A percentile compares a stretch with the other conserved stretches of the same genome.
These are phyloP conservation scores for Acrobasis consociella DNA, from an alignment of 2,888 invertebrate species.

Conservation along the genomic window DNA sequence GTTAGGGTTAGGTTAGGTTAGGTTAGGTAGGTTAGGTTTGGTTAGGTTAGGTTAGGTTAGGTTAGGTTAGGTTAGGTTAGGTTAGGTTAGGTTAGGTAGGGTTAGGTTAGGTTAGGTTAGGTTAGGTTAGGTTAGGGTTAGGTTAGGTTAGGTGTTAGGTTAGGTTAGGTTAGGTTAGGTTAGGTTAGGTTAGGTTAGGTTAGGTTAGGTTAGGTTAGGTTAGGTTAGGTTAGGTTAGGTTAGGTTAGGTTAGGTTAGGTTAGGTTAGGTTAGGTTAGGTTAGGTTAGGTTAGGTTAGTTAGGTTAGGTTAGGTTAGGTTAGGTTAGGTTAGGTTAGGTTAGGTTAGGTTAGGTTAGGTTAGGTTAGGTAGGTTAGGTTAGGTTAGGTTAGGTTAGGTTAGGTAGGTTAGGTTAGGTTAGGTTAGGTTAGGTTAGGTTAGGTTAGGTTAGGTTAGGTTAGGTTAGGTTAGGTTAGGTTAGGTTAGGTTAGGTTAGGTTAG, in stretches of 20 bases:
- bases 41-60: slow-evolving; percentile 19
- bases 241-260: slow-evolving; percentile 11
- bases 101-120: slow-evolving; percentile 19
- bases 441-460: slow-evolving; percentile 17
- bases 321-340: slow-evolving; percentile 12
- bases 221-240: neutral
- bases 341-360: slow-evolving; percentile 9
- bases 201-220: slow-evolving; percentile 18
- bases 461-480: slow-evolving; percentile 19
- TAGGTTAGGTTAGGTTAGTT: slow-evolving; percentile 11
- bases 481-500: slow-evolving; percentile 20
- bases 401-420: slow-evolving; percentile 19
- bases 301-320: slow-evolving; percentile 14
- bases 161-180: slow-evolving; percentile 15
- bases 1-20: slow-evolving; percentile 14
- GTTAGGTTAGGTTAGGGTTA: slow-evolving; percentile 20
- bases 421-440: slow-evolving; percentile 19
- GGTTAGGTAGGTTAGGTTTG: slow-evolving; percentile 19
- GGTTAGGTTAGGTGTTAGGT: slow-evolving; percentile 14
- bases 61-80: slow-evolving; percentile 19
- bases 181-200: slow-evolving; percentile 18
- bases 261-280: neutral
- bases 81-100: slow-evolving; percentile 18
- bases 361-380: slow-evolving; percentile 12
- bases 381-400: slow-evolving; percentile 14